A percentile compares a stretch with the other conserved stretches of the same genome.
Evolutionary conservation across 2,888 invertebrate genomes (phyloP).

Genomic region (Nomada goodeniana): DNA sequence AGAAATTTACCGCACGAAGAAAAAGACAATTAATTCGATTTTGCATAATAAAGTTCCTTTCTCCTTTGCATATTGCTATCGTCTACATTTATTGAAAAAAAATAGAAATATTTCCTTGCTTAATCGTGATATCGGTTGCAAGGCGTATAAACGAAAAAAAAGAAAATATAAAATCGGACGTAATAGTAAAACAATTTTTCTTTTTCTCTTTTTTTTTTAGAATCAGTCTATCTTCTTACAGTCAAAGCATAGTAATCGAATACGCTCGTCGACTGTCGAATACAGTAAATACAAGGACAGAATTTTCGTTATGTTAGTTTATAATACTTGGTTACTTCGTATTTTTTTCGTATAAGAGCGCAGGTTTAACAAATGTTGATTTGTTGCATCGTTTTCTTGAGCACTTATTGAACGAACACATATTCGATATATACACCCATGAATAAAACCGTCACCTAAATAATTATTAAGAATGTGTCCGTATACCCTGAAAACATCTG

Average conservation of each 20-base stretch:
- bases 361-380: constrained; percentile 46
- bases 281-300: constrained; percentile 39
- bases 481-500: constrained; percentile 41
- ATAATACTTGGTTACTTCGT: constrained; percentile 31
- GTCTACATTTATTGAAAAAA: constrained; percentile 9
- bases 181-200: constrained; percentile 65
- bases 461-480: constrained; percentile 64
- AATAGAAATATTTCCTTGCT: background rate
- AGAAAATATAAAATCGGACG: constrained; percentile 36
- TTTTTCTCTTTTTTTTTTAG: constrained; percentile 43
- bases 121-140: constrained; percentile 12
- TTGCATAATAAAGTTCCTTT: background rate
- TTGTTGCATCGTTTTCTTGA: constrained; percentile 52
- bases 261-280: constrained; percentile 42
- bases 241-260: constrained; percentile 60
- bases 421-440: constrained; percentile 72
- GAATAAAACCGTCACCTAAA: constrained; percentile 78
- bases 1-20: constrained; percentile 21
- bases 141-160: constrained; percentile 38
- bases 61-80: constrained; percentile 3
- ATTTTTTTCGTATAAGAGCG: constrained; percentile 27
- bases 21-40: background rate
- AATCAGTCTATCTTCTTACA: constrained; percentile 68
- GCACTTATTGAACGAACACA: constrained; percentile 66
- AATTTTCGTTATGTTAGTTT: constrained; percentile 30